phyloP scores from a whole-genome alignment of 2,113 vertebrate species.

The Aythya baeri region DNA sequence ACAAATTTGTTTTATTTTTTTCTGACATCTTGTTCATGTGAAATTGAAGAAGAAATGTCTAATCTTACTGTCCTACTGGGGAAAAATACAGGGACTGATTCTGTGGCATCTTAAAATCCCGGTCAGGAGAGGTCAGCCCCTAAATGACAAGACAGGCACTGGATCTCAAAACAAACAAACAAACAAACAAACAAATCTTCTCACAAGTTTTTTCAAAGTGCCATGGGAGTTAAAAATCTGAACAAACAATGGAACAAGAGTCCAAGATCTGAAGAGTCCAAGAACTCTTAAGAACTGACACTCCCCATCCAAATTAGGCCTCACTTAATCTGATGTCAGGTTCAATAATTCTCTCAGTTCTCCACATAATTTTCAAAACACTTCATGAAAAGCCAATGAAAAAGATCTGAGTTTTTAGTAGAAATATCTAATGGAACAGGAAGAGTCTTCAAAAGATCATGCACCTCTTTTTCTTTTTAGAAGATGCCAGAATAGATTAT shows the following conservation, averaged over 20 bases:
- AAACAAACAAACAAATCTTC: not conserved
- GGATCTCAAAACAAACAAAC: not conserved
- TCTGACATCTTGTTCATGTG: not conserved
- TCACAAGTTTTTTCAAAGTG: not conserved
- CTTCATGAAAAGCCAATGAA: not conserved
- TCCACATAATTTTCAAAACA: not conserved
- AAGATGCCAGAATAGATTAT: not conserved
- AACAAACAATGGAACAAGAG: not conserved
- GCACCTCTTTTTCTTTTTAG: not conserved
- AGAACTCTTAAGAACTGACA: not conserved
- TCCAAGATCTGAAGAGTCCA: not conserved
- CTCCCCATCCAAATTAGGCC: not conserved
- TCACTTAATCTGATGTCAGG: not conserved
- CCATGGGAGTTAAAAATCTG: not conserved
- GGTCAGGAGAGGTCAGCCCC: not conserved
- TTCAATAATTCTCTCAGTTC: not conserved
- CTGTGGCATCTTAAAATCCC: not conserved
- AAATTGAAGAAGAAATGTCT: not conserved
- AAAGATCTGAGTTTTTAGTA: not conserved
- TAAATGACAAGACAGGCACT: not conserved
- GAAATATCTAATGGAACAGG: not conserved
- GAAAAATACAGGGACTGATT: not conserved
- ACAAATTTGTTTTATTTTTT: not conserved
- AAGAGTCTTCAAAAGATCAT: constrained; percentile 1
- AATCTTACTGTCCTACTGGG: not conserved